Evolutionary conservation across 2,113 vertebrate species (phyloP).

Genomic region (Rousettus leschenaultii): DNA sequence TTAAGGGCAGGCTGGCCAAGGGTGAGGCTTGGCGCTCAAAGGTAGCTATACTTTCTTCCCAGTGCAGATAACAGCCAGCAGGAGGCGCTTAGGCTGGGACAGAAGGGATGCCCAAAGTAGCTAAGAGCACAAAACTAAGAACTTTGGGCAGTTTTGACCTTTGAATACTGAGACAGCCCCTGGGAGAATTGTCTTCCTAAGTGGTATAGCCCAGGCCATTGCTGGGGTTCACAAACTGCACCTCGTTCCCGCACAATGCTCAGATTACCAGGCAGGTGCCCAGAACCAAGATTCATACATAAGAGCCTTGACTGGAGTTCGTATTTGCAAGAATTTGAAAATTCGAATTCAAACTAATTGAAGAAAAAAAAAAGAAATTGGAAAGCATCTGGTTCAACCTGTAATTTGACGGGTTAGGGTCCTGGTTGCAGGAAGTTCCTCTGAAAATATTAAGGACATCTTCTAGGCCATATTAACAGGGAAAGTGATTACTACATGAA

Average conservation of each 20-base stretch:
- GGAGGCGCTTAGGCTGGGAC: background rate
- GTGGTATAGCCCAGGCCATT: background rate
- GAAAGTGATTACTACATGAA: background rate
- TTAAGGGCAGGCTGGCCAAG: background rate
- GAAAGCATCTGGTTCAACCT: background rate
- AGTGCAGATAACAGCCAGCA: background rate
- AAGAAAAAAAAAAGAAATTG: background rate
- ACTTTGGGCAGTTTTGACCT: background rate
- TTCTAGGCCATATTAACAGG: background rate
- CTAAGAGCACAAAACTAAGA: background rate
- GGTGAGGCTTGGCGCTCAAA: background rate
- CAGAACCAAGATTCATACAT: background rate
- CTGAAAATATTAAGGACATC: background rate
- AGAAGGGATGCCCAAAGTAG: background rate
- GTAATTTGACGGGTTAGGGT: background rate
- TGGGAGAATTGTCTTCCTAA: background rate
- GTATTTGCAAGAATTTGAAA: background rate
- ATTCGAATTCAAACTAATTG: background rate
- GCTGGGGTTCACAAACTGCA: background rate
- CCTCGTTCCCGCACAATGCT: background rate
- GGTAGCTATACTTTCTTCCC: background rate
- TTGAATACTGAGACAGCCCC: background rate
- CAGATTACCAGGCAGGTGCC: background rate
- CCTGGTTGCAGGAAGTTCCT: background rate
- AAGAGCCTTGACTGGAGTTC: background rate